Evolutionary conservation across 2,113 vertebrate species (phyloP), one percentile per base, ranked within the genome.

Genomic region (Trichomycterus rosablanca): DNA sequence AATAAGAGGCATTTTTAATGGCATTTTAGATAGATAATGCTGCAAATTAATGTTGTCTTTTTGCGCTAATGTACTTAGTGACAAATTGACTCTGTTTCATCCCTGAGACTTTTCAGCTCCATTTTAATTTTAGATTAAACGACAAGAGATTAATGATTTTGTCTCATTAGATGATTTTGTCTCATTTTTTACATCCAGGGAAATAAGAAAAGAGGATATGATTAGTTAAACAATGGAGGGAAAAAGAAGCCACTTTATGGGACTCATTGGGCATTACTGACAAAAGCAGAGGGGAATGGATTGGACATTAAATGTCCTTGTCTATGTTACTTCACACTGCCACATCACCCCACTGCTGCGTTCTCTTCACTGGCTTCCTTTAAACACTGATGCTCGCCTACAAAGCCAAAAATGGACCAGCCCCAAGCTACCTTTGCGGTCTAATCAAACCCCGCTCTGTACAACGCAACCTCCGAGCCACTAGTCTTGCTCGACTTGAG

Each of bases 1-100:
- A 88, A 87, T 89, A 86, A 85, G n/a, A n/a, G 86, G 86, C 65
- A 80, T 74, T 86, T 86, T 80, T 85, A 85, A 88, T 87, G 78
- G 81, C 81, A 86, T 86, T 83, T 74, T 59, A 77, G 77, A 78
- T 66, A 86, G 84, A 88, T 87, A 88, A 86, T 76, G 68, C 69
- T 64, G 78, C 75, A 85, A 84, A 84, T 83, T 71, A 76, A 76
- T 81, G 80, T 86, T 87, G 86, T 87, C 81, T 86, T 87, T 87
- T 87, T 76, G 84, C 80, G 83, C 75, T 69, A 42, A 80, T 78
- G 81, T 67, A 80, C 82, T 78, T 84, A 87, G 65, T 66, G 67
- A 73, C 78, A 87, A 82, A 88, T 84, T 87, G 83, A 87, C 83
- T 87, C 78, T 74, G 66, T 81, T 52, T 79, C 76, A 5, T 80